These are phyloP conservation scores for Heteropelma amictum DNA, from an alignment of 2,888 invertebrate species.

Conservation along the genomic window DNA sequence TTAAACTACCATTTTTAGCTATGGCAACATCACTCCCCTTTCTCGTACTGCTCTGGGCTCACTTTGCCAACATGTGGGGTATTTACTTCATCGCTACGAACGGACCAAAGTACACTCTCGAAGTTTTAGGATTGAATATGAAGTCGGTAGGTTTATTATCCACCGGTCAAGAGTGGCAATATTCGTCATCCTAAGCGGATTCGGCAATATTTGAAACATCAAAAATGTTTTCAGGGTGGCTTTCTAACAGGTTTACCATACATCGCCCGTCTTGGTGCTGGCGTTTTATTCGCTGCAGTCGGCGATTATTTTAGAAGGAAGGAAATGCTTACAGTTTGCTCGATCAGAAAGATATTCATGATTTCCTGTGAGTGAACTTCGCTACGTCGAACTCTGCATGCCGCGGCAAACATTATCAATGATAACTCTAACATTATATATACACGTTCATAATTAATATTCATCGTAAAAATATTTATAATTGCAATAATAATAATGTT, in stretches of 20 bases:
- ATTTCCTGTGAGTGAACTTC: constrained; percentile 70
- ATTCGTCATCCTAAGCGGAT: background rate
- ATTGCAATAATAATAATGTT: too few relatives aligned
- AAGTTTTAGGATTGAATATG: constrained; percentile 86
- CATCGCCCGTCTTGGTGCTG: constrained; percentile 84
- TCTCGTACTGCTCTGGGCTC: constrained; percentile 83
- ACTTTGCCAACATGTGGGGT: constrained; percentile 90
- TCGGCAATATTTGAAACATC: background rate
- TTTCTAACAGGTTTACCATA: constrained; percentile 87
- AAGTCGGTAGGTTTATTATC: constrained; percentile 74
- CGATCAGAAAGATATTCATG: constrained; percentile 74
- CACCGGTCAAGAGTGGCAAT: too few relatives aligned
- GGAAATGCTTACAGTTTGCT: constrained; percentile 77
- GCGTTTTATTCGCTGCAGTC: constrained; percentile 85
- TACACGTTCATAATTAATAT: too few relatives aligned
- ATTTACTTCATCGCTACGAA: constrained; percentile 88
- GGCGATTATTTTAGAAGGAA: constrained; percentile 83
- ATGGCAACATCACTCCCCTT: constrained; percentile 85
- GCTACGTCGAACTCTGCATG: too few relatives aligned
- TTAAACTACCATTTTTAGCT: constrained; percentile 83
- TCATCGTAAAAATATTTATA: too few relatives aligned
- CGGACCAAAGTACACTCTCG: constrained; percentile 88
- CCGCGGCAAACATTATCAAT: too few relatives aligned
- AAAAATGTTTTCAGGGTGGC: constrained; percentile 81
- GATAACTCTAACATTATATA: too few relatives aligned